Conservation (phyloP, 2,113 vertebrate species). For the Pachyramphus minor region DNA sequence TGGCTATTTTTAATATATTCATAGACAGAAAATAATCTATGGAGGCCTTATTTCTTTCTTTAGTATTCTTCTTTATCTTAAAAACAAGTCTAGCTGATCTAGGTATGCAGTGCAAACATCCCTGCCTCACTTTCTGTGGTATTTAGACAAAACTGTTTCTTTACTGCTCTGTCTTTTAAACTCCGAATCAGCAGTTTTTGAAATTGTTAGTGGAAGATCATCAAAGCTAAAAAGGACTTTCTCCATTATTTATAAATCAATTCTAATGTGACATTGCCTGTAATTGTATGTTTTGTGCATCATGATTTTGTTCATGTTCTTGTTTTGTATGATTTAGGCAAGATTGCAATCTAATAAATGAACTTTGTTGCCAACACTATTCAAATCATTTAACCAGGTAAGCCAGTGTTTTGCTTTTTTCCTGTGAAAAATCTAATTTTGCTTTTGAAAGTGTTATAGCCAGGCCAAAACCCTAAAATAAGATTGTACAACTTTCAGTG, state of each 20-base stretch:
- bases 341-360: slow-evolving; percentile 81
- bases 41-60: not conserved
- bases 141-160: not conserved
- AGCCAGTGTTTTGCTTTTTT: not conserved
- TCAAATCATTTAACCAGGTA: slow-evolving; percentile 70
- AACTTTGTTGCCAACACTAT: slow-evolving; percentile 80
- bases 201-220: not conserved
- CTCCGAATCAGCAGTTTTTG: not conserved
- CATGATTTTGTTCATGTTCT: not conserved
- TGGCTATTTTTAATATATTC: not conserved
- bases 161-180: not conserved
- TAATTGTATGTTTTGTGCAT: not conserved
- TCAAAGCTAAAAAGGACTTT: not conserved
- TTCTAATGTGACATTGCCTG: not conserved
- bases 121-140: not conserved
- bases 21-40: not conserved
- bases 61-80: not conserved
- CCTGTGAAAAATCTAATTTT: not conserved
- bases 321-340: slow-evolving; percentile 51
- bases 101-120: not conserved
- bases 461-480: not conserved
- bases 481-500: not conserved
- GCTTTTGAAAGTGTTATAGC: not conserved
- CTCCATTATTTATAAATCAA: not conserved
- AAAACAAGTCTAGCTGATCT: not conserved